Evolutionary conservation across 2,797 vertebrate genomes (phyloP), one percentile per base, ranked within the genome.

Genomic region (Bothrops alternatus): DNA sequence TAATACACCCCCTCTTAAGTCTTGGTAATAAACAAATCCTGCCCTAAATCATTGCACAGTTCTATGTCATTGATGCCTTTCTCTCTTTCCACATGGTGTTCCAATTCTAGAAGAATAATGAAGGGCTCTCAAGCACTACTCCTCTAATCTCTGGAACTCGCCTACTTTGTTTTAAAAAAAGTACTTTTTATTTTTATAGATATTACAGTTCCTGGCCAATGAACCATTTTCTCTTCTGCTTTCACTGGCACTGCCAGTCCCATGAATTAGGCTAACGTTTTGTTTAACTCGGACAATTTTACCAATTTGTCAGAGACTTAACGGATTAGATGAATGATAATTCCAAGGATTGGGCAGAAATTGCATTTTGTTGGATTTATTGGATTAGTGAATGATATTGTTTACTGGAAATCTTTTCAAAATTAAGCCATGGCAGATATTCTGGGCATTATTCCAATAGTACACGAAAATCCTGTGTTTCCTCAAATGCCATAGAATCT

Each of bases 321-420:
- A 86, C 37, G 57, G 78, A 63, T 91, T 91, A 53, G 42, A 57
- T 50, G 28, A 61, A n/a, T 86, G 57, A 91, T 82, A 90, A 90
- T 42, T 57, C 55, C 69, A 82, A 86, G 82, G 47, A 63, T 86
- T 86, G 86, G 18, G 20, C 47, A 61, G 26, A 63, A 47, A 32
- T 42, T 32, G 56, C 56, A 25, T 78, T 90, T 90, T 82, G 55
- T 47, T 26, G 58, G 90, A 86, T 91, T 86, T 91, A 58, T 18
- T 91, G 86, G 53, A 82, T 86, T 50, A 32, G 57, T 91, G 82
- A 86, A 86, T 63, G 58, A 91, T 86, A 86, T 37, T 23, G 6
- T 91, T 61, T 53, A 86, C 86, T 91, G 28, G n/a, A 91, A n/a
- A 91, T 58, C 26, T 91, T 91, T 86, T 60, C 55, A 90, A 91